Evolutionary conservation across 2,888 invertebrate species (phyloP).

Genomic region (Cryptus armator): DNA sequence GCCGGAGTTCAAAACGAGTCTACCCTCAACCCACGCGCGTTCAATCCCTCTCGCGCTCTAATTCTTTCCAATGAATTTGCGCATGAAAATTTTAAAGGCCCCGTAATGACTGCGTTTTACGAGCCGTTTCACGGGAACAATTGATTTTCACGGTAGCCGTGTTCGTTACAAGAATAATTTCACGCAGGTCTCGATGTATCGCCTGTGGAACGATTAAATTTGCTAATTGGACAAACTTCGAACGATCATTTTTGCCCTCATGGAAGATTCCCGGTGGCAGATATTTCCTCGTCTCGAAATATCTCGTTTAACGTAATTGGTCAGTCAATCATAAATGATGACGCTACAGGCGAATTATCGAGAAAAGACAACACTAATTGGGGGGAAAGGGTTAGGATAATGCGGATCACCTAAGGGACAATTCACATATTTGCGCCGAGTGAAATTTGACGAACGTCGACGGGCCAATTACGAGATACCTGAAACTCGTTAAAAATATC

Average conservation of each 20-base stretch:
- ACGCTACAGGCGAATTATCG: neutral
- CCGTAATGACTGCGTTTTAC: neutral
- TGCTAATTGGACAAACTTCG: conserved; percentile 33
- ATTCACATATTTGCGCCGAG: too few species aligned
- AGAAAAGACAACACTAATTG: too few species aligned
- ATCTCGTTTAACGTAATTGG: neutral
- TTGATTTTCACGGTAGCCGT: neutral
- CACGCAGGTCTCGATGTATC: conserved; percentile 14
- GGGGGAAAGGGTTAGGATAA: too few species aligned
- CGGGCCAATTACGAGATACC: too few species aligned
- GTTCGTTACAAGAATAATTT: conserved; percentile 44
- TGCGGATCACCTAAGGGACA: too few species aligned
- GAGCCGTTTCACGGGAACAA: neutral
- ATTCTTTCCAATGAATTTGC: neutral
- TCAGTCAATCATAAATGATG: neutral
- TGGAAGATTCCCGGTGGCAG: neutral
- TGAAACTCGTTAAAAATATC: too few species aligned
- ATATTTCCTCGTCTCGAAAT: neutral
- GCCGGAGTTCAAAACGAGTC: neutral
- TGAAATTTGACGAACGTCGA: too few species aligned
- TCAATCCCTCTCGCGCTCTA: neutral
- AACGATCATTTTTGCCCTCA: neutral
- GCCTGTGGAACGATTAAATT: conserved; percentile 14
- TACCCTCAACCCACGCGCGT: neutral
- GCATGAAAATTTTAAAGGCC: neutral